A percentile compares a stretch with the other conserved stretches of the same genome.
Conservation (phyloP, 1,140 invertebrate species). For the Eumaeus atala region DNA sequence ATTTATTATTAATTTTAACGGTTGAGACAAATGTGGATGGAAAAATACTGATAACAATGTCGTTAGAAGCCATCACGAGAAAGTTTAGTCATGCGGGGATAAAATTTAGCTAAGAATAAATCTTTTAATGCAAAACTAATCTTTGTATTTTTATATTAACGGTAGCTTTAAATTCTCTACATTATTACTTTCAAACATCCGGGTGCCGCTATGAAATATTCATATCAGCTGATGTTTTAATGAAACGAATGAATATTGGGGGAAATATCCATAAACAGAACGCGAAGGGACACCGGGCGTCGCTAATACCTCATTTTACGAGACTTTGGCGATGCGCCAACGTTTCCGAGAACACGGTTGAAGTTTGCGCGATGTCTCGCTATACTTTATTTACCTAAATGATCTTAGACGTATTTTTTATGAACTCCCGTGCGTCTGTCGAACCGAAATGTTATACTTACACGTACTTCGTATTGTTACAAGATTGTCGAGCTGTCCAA, state of each 20-base stretch:
- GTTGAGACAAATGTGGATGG: too few species aligned
- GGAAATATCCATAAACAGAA: constrained; percentile 62
- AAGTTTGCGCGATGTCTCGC: constrained; percentile 68
- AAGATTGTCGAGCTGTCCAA: too few species aligned
- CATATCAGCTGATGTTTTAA: constrained; percentile 38
- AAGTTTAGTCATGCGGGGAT: too few species aligned
- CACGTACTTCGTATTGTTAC: too few species aligned
- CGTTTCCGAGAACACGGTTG: constrained; percentile 61
- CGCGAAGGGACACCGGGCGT: constrained; percentile 54
- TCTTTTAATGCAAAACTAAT: background rate
- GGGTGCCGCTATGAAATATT: constrained; percentile 32
- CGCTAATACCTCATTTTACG: constrained; percentile 57
- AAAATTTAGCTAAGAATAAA: background rate
- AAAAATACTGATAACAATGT: too few species aligned
- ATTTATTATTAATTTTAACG: too few species aligned
- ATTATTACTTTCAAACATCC: constrained; percentile 31
- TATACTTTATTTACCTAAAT: constrained; percentile 67
- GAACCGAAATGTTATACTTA: background rate
- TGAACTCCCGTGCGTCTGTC: background rate
- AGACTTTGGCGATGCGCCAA: constrained; percentile 50
- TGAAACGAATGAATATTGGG: constrained; percentile 46
- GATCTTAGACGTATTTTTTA: constrained; percentile 54
- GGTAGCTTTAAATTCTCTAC: constrained; percentile 30
- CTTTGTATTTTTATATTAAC: constrained; percentile 1
- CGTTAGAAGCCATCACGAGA: too few species aligned